Evolutionary conservation across 2,113 vertebrate genomes (phyloP).

Genomic region (Electrona antarctica): DNA sequence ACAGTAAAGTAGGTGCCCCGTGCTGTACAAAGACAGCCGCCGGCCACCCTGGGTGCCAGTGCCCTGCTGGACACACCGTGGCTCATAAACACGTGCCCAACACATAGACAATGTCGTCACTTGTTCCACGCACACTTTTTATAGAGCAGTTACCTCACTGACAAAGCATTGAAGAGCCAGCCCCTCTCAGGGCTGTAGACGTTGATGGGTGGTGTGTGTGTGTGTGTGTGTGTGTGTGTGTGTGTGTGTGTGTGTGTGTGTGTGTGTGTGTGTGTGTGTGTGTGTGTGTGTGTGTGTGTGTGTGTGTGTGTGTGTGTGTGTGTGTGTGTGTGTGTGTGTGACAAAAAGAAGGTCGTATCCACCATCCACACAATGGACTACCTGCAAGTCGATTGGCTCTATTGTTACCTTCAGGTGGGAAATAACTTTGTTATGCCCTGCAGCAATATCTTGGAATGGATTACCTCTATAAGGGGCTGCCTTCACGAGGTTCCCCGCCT

Average conservation of each 20-base stretch:
- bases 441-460: too few species aligned
- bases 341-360: too few species aligned
- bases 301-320: constrained; percentile 41
- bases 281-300: constrained; percentile 74
- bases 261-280: constrained; percentile 8
- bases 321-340: too few species aligned
- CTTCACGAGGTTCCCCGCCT: too few species aligned
- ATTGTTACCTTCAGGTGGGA: too few species aligned
- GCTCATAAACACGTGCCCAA: constrained; percentile 57
- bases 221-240: constrained; percentile 9
- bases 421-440: too few species aligned
- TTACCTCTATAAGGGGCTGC: too few species aligned
- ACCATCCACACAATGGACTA: too few species aligned
- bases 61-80: constrained; percentile 35
- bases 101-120: constrained; percentile 64
- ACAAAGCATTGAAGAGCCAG: constrained; percentile 18
- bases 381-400: too few species aligned
- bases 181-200: not conserved
- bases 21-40: constrained; percentile 26
- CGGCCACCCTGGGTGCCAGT: constrained; percentile 21
- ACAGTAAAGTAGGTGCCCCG: not conserved
- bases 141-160: constrained; percentile 24
- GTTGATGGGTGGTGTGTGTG: not conserved
- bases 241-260: constrained; percentile 15
- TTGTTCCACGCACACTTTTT: constrained; percentile 62